Conservation (phyloP, 2,113 vertebrate species). For the Sarotherodon lohbergeri region DNA sequence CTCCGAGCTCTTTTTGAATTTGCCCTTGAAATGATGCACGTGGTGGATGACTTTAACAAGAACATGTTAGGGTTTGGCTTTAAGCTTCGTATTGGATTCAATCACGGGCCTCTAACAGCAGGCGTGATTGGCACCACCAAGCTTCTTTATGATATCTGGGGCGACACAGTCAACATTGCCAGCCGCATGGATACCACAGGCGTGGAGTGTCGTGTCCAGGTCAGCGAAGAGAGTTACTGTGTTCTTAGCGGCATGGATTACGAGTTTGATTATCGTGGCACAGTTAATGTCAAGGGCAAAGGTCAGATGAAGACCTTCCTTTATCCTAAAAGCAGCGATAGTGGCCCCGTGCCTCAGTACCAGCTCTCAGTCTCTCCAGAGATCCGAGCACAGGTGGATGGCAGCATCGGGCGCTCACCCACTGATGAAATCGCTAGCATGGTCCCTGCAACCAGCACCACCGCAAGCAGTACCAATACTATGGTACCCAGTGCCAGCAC, state of each 20-base stretch:
- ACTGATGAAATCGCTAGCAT: slow-evolving; percentile 90
- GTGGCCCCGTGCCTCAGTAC: slow-evolving; percentile 86
- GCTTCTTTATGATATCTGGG: slow-evolving; percentile 97
- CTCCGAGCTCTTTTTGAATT: slow-evolving; percentile 94
- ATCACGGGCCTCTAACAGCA: slow-evolving; percentile 93
- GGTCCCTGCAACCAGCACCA: slow-evolving; percentile 71
- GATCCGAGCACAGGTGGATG: slow-evolving; percentile 95
- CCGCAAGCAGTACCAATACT: background rate
- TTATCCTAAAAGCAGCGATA: slow-evolving; percentile 88
- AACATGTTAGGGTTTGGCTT: slow-evolving; percentile 99
- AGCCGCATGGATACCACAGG: slow-evolving; percentile 98
- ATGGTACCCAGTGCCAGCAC: slow-evolving; percentile 16
- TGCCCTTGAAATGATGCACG: slow-evolving; percentile 94
- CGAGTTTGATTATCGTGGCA: slow-evolving; percentile 95
- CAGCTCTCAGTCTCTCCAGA: slow-evolving; percentile 93
- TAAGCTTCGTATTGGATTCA: slow-evolving; percentile 93
- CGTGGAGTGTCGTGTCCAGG: slow-evolving; percentile 95
- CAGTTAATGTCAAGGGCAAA: slow-evolving; percentile 96
- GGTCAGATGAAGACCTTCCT: slow-evolving; percentile 99
- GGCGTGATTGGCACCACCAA: slow-evolving; percentile 98
- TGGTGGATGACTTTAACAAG: slow-evolving; percentile 98
- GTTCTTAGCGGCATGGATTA: slow-evolving; percentile 91
- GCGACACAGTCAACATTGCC: slow-evolving; percentile 97
- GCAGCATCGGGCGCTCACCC: slow-evolving; percentile 96
- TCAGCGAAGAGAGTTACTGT: slow-evolving; percentile 95